Conservation (phyloP, 2,797 vertebrate genomes). For the Hafferia zeledoni region DNA sequence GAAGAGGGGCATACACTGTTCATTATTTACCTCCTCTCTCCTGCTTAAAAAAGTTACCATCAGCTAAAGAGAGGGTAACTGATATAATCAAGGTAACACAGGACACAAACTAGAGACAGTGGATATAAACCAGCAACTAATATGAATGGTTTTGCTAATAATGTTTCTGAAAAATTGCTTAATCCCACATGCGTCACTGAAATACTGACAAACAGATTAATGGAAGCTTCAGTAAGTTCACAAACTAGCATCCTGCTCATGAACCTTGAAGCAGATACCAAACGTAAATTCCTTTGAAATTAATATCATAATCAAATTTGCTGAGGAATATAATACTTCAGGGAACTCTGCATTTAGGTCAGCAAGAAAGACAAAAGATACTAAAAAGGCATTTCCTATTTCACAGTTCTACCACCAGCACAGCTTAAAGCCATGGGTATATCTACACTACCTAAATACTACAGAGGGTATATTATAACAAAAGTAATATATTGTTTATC, state of each 20-base stretch:
- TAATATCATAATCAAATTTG: not conserved
- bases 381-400: not conserved
- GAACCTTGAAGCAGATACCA: not conserved
- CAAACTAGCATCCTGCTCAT: not conserved
- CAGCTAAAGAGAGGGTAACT: not conserved
- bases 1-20: not conserved
- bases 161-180: not conserved
- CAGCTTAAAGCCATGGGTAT: not conserved
- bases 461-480: not conserved
- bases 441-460: not conserved
- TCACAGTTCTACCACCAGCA: not conserved
- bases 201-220: not conserved
- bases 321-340: not conserved
- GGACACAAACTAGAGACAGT: not conserved
- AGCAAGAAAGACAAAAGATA: not conserved
- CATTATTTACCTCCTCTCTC: not conserved
- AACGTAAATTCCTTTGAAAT: not conserved
- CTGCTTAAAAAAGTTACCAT: not conserved
- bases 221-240: not conserved
- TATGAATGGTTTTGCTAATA: not conserved
- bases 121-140: not conserved
- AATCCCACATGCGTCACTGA: not conserved
- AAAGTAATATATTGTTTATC: not conserved
- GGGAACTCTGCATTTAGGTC: constrained; percentile 28
- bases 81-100: not conserved